These are phyloP conservation scores for Leucoraja ocellata DNA, from an alignment of 2,797 vertebrate genomes.

Conservation along the genomic window DNA sequence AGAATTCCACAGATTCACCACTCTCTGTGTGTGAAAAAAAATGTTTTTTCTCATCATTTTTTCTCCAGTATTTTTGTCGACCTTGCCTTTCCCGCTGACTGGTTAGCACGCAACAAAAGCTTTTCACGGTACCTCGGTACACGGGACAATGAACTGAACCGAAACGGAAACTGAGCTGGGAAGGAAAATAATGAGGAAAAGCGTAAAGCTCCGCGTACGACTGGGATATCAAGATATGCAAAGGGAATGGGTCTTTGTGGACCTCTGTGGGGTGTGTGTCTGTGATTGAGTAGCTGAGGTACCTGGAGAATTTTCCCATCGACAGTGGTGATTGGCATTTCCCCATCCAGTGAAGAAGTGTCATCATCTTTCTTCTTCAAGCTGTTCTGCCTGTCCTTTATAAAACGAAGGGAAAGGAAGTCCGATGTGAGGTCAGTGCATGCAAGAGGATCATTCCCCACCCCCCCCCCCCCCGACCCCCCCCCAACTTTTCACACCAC, in stretches of 20 bases:
- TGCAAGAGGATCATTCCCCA: background rate
- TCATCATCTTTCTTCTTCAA: slow-evolving; percentile 57
- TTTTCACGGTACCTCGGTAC: too few relatives aligned
- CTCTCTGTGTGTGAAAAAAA: too few relatives aligned
- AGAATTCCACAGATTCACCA: too few relatives aligned
- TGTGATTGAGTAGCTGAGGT: background rate
- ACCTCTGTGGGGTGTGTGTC: background rate
- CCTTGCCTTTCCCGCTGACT: too few relatives aligned
- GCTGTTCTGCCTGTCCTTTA: slow-evolving; percentile 69
- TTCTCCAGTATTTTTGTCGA: too few relatives aligned
- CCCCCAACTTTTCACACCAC: background rate
- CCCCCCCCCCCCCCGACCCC: background rate
- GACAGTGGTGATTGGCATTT: slow-evolving; percentile 63
- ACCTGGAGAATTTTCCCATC: slow-evolving; percentile 85
- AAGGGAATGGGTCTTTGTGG: background rate
- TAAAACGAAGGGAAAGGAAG: background rate
- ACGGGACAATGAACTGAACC: too few relatives aligned
- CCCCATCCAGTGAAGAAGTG: slow-evolving; percentile 49
- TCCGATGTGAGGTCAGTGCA: background rate
- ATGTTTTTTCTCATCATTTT: too few relatives aligned
- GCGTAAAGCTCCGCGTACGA: too few relatives aligned
- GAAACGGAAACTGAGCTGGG: too few relatives aligned
- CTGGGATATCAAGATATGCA: background rate
- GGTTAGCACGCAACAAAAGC: too few relatives aligned
- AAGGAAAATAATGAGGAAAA: too few relatives aligned